Percentiles rank a stretch among this genome's conserved stretches.
Conservation (phyloP, 2,797 vertebrate genomes). For the Aulostomus chinensis region DNA sequence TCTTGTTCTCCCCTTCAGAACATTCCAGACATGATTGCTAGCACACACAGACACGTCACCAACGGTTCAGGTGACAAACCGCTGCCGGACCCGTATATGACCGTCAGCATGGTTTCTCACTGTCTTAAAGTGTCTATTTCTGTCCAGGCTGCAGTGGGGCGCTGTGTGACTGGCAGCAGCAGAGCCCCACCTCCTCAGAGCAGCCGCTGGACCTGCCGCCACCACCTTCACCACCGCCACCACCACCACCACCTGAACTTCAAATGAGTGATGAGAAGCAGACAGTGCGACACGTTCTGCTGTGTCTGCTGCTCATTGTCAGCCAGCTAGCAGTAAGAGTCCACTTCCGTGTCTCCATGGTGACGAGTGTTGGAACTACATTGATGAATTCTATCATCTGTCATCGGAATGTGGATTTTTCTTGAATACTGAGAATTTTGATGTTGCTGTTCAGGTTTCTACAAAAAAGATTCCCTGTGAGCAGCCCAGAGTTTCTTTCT, state of each 20-base stretch:
- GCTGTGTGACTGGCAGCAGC: constrained; percentile 75
- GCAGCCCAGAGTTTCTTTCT: too few species aligned
- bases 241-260: constrained; percentile 70
- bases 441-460: too few species aligned
- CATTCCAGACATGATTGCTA: constrained; percentile 77
- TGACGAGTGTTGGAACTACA: too few species aligned
- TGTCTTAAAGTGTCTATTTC: not conserved
- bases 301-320: constrained; percentile 92
- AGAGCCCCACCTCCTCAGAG: constrained; percentile 44
- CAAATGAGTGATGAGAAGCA: constrained; percentile 85
- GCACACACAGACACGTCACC: constrained; percentile 63
- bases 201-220: constrained; percentile 85
- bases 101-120: too few species aligned
- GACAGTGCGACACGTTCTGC: constrained; percentile 89
- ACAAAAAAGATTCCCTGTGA: too few species aligned
- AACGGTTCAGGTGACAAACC: constrained; percentile 84
- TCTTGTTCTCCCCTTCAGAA: constrained; percentile 72
- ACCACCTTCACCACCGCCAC: too few species aligned
- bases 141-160: constrained; percentile 79
- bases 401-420: too few species aligned
- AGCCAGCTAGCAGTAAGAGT: constrained; percentile 90
- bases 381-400: too few species aligned
- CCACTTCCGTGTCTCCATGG: not conserved
- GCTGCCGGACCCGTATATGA: too few species aligned
- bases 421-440: too few species aligned